Evolutionary conservation across 1,140 invertebrate genomes (phyloP).

Genomic region (Oncopodura yosiiana): DNA sequence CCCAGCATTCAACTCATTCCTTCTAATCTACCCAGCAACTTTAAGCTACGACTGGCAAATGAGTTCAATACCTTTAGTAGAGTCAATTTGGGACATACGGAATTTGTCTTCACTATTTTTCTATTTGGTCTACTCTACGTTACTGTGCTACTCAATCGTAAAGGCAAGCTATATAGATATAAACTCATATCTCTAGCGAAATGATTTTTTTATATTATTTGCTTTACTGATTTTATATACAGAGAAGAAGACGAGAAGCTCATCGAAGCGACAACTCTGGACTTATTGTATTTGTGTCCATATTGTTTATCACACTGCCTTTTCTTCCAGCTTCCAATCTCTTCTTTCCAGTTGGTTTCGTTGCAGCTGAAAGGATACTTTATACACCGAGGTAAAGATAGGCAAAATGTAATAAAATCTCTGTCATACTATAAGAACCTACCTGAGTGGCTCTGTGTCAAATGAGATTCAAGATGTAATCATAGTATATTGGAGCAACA

Average conservation of each 20-base stretch:
- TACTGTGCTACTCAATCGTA: neutral
- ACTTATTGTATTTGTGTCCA: conserved; percentile 48
- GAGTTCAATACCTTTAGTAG: conserved; percentile 46
- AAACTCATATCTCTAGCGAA: neutral
- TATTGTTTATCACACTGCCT: conserved; percentile 65
- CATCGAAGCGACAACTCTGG: conserved; percentile 11
- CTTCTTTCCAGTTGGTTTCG: conserved; percentile 79
- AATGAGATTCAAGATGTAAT: no score
- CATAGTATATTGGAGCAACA: no score
- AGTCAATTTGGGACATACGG: conserved; percentile 41
- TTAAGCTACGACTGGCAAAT: conserved; percentile 52
- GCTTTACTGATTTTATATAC: no score
- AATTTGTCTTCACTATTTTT: conserved; percentile 42
- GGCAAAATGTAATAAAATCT: no score
- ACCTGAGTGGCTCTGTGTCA: no score
- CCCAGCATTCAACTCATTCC: conserved; percentile 45
- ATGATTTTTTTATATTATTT: no score
- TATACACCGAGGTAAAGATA: conserved; percentile 74
- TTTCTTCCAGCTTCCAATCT: conserved; percentile 88
- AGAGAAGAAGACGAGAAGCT: conserved; percentile 16
- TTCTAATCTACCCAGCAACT: conserved; percentile 43
- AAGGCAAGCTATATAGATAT: neutral
- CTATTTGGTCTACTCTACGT: conserved; percentile 31
- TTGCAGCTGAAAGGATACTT: conserved; percentile 76
- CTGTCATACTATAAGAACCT: no score